Evolutionary conservation across 2,888 invertebrate species (phyloP).

Genomic region (Metellina segmentata): DNA sequence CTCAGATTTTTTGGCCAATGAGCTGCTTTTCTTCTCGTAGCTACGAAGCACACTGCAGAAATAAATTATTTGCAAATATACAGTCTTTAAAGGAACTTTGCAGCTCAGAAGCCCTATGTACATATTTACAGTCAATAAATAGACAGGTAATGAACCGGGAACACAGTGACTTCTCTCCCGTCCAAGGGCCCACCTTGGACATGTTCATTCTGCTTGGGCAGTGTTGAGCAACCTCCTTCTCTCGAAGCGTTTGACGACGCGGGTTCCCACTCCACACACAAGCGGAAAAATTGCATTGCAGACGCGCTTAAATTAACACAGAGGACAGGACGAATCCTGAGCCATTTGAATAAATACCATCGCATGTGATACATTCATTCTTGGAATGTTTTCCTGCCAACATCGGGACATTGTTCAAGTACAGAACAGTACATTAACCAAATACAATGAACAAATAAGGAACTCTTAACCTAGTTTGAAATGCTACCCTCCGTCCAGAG

Average conservation of each 20-base stretch:
- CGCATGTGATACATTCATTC: not conserved
- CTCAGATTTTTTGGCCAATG: conserved; percentile 38
- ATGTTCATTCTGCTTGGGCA: conserved; percentile 25
- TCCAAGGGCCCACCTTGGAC: not conserved
- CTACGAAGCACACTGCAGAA: conserved; percentile 20
- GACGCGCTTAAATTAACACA: conserved; percentile 30
- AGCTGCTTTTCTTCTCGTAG: conserved; percentile 42
- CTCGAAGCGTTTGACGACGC: not conserved
- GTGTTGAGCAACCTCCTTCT: conserved; percentile 43
- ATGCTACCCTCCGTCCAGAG: not conserved
- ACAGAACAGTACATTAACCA: not conserved
- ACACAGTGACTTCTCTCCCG: conserved; percentile 43
- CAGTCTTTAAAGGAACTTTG: conserved; percentile 62
- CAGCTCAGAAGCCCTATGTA: conserved; percentile 73
- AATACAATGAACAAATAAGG: conserved; percentile 8
- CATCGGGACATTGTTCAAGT: conserved; percentile 6
- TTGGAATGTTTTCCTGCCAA: not conserved
- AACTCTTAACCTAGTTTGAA: conserved; percentile 14
- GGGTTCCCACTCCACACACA: conserved; percentile 59
- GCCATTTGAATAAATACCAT: not conserved
- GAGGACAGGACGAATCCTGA: not conserved
- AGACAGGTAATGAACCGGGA: conserved; percentile 34
- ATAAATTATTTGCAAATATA: conserved; percentile 73
- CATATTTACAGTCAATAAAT: conserved; percentile 76
- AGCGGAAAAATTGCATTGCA: conserved; percentile 5